Base-by-base conservation (phyloP, 2,888 invertebrate species). In the Drosophila paracracens region DNA sequence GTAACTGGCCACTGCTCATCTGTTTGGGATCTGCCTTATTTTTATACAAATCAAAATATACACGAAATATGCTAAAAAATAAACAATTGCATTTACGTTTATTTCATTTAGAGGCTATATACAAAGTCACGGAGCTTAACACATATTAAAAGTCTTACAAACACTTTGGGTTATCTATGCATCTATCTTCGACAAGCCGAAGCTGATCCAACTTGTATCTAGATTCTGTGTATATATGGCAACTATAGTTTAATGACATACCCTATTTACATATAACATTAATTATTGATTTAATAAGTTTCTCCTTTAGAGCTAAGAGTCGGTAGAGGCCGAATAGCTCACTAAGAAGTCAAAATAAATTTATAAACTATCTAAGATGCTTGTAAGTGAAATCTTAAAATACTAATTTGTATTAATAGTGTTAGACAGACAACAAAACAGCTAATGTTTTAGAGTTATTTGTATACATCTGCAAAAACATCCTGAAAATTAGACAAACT, bases 81-180 rank as follows among this genome's bases (percentile, higher is more conserved):
- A 63, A 25, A 35, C 13, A 40, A 21, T 43, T 21, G 16, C 56
- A 60, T 60, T 36, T 7, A 36, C 6, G 13, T 38, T 43, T n/a
- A 31, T 29, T 51, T 18, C 16, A 53, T 33, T 56, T 52, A 27
- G 40, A 65, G 40, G 36, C 57, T 86, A 82, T 87, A 64, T 87
- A 81, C 83, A 81, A 63, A 61, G 53, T 63, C 64, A 51, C 56
- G 57, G 53, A 59, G 48, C 36, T 65, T 59, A 70, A 59, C 58
- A 61, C 25, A 52, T 46, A 25, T 36, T 62, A 36, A 73, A 76
- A 82, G 79, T 79, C 76, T 81, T 66, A 50, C 35, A 69, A 70
- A 58, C 59, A 62, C 76, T 67, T 79, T 73, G 79, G 82, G 50
- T 16, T 56, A 38, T 7, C 18, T 43, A 40, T 16, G 11, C 21